A percentile compares a stretch with the other conserved stretches of the same genome.
phyloP scores from a whole-genome alignment of 2,113 vertebrate genomes.

The Sorex fumeus region DNA sequence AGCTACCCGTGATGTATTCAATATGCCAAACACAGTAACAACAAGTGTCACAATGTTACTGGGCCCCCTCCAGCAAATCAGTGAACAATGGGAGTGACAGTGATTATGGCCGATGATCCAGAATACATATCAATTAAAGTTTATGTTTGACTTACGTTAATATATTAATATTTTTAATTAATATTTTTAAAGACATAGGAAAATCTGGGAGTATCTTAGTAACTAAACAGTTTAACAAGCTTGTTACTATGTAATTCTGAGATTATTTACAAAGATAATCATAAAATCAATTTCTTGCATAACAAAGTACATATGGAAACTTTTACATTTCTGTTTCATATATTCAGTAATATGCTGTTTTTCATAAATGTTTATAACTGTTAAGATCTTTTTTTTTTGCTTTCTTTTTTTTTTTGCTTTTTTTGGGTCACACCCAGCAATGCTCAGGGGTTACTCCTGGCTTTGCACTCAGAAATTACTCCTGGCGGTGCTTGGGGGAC shows the following conservation, averaged over 20 bases:
- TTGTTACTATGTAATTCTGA: conserved; percentile 11
- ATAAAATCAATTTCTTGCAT: conserved; percentile 53
- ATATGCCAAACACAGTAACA: no score
- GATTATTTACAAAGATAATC: conserved; percentile 64
- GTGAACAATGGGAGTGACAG: no score
- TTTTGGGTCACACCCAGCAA: no score
- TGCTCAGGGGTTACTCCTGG: no score
- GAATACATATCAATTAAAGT: conserved; percentile 43
- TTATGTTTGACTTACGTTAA: conserved; percentile 49
- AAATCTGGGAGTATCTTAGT: conserved; percentile 26
- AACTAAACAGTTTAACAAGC: conserved; percentile 55
- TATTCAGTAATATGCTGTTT: conserved; percentile 31
- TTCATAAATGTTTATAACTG: conserved; percentile 44
- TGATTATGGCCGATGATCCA: conserved; percentile 24
- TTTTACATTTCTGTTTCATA: conserved; percentile 29
- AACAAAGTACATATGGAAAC: not conserved
- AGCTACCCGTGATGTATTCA: no score
- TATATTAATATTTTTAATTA: conserved; percentile 48
- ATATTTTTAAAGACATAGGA: conserved; percentile 2
- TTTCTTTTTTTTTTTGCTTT: no score
- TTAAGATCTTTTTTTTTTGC: conserved; percentile 77
- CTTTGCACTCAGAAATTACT: no score
- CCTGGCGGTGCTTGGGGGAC: no score
- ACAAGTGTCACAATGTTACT: no score
- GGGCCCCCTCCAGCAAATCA: no score